These are phyloP conservation scores for Grammomys surdaster DNA, from an alignment of 2,113 vertebrate species.

Conservation along the genomic window DNA sequence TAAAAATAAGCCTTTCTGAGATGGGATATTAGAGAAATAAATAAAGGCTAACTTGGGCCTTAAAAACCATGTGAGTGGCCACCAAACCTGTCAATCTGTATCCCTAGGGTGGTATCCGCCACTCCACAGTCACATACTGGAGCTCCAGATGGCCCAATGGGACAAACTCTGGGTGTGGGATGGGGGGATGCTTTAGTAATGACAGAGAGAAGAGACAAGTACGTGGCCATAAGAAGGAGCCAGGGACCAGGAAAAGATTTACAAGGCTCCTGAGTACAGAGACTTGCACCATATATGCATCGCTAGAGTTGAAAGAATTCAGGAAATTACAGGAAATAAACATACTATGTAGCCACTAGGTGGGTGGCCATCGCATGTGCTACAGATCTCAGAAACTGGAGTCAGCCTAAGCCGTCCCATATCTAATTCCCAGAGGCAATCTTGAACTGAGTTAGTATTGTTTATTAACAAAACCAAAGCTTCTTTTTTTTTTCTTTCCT, in stretches of 20 bases:
- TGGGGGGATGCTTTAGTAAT: background rate
- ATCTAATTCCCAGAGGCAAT: slow-evolving; percentile 51
- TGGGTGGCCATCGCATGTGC: slow-evolving; percentile 66
- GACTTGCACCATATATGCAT: background rate
- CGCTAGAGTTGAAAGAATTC: slow-evolving; percentile 5
- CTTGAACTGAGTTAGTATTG: slow-evolving; percentile 40
- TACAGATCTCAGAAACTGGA: slow-evolving; percentile 67
- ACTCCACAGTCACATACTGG: slow-evolving; percentile 6
- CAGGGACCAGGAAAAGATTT: background rate
- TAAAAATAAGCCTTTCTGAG: slow-evolving; percentile 59
- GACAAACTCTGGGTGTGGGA: background rate
- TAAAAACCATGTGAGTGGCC: slow-evolving; percentile 31
- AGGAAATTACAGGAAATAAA: slow-evolving; percentile 67
- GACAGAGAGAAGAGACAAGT: background rate
- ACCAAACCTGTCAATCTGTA: background rate
- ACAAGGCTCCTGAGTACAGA: background rate
- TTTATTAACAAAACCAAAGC: slow-evolving; percentile 63
- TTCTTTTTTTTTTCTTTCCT: background rate
- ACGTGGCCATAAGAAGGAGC: background rate
- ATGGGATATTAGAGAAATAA: background rate
- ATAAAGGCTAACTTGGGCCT: slow-evolving; percentile 59
- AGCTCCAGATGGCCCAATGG: background rate
- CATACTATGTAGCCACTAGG: slow-evolving; percentile 33
- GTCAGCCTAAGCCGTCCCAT: slow-evolving; percentile 27
- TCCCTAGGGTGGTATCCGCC: background rate